Evolutionary conservation across 2,888 invertebrate species (phyloP).

Genomic region (Andrena haemorrhoa): DNA sequence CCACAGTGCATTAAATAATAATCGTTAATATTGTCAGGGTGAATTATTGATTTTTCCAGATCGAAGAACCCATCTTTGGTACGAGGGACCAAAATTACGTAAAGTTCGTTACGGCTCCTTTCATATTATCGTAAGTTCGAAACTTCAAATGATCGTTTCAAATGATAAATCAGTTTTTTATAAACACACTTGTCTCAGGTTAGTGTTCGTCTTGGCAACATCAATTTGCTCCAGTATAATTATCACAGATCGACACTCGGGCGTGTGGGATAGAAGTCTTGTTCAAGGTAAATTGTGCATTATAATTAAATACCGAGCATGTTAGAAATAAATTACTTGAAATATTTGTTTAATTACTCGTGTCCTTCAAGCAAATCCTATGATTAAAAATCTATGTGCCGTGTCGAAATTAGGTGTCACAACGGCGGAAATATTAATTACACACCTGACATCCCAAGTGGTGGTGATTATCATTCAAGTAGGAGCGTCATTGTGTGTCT

Average conservation of each 20-base stretch:
- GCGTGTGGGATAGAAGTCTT: slow-evolving; percentile 94
- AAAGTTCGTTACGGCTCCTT: slow-evolving; percentile 93
- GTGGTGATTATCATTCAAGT: slow-evolving; percentile 91
- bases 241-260: slow-evolving; percentile 92
- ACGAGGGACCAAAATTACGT: slow-evolving; percentile 89
- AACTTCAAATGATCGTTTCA: not conserved
- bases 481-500: slow-evolving; percentile 87
- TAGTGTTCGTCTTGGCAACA: slow-evolving; percentile 94
- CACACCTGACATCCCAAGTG: slow-evolving; percentile 92
- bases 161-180: not conserved
- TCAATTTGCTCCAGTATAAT: slow-evolving; percentile 93
- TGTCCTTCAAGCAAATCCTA: too few species aligned
- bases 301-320: too few species aligned
- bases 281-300: slow-evolving; percentile 88
- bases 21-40: not conserved
- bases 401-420: slow-evolving; percentile 87
- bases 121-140: slow-evolving; percentile 91
- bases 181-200: slow-evolving; percentile 86
- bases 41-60: slow-evolving; percentile 82
- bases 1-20: not conserved
- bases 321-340: not conserved
- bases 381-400: not conserved
- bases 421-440: slow-evolving; percentile 91
- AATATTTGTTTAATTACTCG: not conserved
- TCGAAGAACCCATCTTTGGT: slow-evolving; percentile 90